These are phyloP conservation scores for Pherbina coryleti DNA, from an alignment of 2,888 invertebrate genomes.

Conservation along the genomic window DNA sequence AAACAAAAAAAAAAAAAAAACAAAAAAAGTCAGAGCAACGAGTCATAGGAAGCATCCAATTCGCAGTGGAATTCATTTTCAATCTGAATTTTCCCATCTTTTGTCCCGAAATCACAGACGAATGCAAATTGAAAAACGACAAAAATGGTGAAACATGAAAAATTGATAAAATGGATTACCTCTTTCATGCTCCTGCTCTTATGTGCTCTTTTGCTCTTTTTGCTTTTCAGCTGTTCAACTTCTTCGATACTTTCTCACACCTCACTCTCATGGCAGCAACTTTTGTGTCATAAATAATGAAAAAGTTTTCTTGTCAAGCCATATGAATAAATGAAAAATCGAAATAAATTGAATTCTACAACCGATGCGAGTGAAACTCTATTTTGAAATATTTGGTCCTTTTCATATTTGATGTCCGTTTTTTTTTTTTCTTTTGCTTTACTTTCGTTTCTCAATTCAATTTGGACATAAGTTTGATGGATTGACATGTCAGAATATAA, in stretches of 20 bases:
- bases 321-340: constrained; percentile 12
- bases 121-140: constrained; percentile 40
- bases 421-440: neutral
- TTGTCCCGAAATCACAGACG: constrained; percentile 13
- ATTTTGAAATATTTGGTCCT: constrained; percentile 11
- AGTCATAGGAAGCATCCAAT: neutral
- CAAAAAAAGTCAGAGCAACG: neutral
- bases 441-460: constrained; percentile 8
- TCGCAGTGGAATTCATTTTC: constrained; percentile 23
- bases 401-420: constrained; percentile 1
- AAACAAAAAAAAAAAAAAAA: neutral
- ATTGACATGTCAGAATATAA: constrained; percentile 4
- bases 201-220: too few species aligned
- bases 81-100: constrained; percentile 7
- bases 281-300: constrained; percentile 26
- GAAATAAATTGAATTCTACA: constrained; percentile 23
- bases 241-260: neutral
- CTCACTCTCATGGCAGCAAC: neutral
- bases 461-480: constrained; percentile 14
- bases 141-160: constrained; percentile 36
- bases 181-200: neutral
- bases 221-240: too few species aligned
- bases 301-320: constrained; percentile 20
- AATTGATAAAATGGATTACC: constrained; percentile 34
- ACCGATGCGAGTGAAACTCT: neutral